Percentiles rank a stretch among this genome's conserved stretches.
These are phyloP conservation scores for Drosophila virilis DNA, from an alignment of 1,140 invertebrate genomes.

Conservation along the genomic window DNA sequence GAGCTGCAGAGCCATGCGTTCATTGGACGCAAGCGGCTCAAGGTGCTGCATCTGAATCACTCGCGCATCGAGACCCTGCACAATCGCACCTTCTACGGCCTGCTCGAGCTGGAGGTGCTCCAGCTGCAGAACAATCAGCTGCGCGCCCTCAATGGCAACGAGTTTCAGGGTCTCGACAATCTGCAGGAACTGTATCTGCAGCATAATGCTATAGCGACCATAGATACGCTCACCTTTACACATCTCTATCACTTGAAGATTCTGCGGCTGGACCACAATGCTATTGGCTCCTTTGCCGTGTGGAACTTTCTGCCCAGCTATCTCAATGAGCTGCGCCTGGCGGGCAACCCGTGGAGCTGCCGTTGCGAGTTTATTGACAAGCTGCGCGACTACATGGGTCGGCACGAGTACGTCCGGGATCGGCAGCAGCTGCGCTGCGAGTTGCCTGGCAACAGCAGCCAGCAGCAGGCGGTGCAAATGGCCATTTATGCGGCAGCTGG, in stretches of 20 bases:
- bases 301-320: constrained; percentile 89
- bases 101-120: constrained; percentile 91
- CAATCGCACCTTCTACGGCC: constrained; percentile 95
- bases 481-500: constrained; percentile 48
- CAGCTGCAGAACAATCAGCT: constrained; percentile 93
- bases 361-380: constrained; percentile 92
- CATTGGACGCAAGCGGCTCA: constrained; percentile 94
- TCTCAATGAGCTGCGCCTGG: constrained; percentile 89
- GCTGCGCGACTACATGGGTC: constrained; percentile 91
- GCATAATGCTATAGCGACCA: constrained; percentile 90
- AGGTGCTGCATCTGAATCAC: constrained; percentile 92
- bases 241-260: constrained; percentile 89
- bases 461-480: constrained; percentile 85
- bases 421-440: constrained; percentile 85
- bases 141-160: constrained; percentile 90
- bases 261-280: constrained; percentile 91
- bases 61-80: constrained; percentile 94
- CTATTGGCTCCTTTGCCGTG: constrained; percentile 89
- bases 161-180: constrained; percentile 91
- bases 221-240: constrained; percentile 92
- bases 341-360: constrained; percentile 94
- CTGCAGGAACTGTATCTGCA: constrained; percentile 94
- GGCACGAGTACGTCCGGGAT: constrained; percentile 88
- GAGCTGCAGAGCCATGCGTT: constrained; percentile 93
- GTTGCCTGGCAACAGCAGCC: constrained; percentile 43